These are phyloP conservation scores for Drosophila azteca DNA, from an alignment of 1,140 invertebrate genomes.

Conservation along the genomic window DNA sequence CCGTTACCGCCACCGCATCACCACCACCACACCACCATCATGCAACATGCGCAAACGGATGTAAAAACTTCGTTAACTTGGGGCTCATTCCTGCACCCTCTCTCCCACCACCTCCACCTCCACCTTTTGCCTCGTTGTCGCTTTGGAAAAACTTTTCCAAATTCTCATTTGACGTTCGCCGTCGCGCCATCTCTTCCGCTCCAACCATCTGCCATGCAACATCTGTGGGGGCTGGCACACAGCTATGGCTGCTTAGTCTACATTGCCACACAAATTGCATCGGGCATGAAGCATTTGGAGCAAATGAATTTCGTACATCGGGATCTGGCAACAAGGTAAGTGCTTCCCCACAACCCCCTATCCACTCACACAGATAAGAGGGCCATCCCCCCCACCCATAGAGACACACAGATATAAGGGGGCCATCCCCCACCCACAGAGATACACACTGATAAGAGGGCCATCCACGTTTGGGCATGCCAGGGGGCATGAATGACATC, in stretches of 20 bases:
- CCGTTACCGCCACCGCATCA: constrained; percentile 18
- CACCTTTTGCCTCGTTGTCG: constrained; percentile 45
- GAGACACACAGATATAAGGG: no score
- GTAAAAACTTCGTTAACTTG: constrained; percentile 83
- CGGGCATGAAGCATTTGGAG: constrained; percentile 94
- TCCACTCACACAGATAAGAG: background rate
- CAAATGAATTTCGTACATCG: constrained; percentile 91
- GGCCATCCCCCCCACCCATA: background rate
- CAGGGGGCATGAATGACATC: no score
- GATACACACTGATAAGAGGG: no score
- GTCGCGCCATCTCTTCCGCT: constrained; percentile 43
- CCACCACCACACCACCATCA: constrained; percentile 53
- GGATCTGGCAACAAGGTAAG: constrained; percentile 91
- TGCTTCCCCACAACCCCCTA: constrained; percentile 31
- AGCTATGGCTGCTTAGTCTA: constrained; percentile 90
- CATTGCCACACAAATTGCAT: constrained; percentile 91
- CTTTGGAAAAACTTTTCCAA: constrained; percentile 75
- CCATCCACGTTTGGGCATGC: no score
- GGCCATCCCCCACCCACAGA: no score
- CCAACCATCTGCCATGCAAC: background rate
- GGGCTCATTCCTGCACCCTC: constrained; percentile 20
- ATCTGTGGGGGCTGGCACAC: constrained; percentile 1
- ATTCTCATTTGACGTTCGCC: constrained; percentile 71
- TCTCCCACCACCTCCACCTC: constrained; percentile 11
- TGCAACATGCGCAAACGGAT: constrained; percentile 78